phyloP scores from a whole-genome alignment of 2,113 vertebrate genomes.

The Nipponia nippon region DNA sequence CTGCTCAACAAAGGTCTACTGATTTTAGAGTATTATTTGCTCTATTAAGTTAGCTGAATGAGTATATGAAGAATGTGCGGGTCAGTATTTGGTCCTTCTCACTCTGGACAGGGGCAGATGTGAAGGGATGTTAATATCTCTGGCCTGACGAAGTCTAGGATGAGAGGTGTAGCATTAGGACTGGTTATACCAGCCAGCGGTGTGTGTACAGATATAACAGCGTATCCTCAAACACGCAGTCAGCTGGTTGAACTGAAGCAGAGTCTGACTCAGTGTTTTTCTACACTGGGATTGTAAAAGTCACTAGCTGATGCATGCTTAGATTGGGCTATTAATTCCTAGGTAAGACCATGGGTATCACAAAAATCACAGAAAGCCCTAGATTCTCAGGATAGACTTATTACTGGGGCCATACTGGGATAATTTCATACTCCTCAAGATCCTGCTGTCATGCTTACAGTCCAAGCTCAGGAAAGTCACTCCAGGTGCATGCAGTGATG shows the following conservation, averaged over 20 bases:
- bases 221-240: neutral
- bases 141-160: neutral
- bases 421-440: constrained; percentile 21
- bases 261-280: neutral
- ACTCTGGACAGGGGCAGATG: neutral
- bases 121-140: neutral
- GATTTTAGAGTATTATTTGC: neutral
- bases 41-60: neutral
- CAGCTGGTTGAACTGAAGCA: neutral
- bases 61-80: neutral
- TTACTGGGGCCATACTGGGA: neutral
- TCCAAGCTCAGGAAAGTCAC: neutral
- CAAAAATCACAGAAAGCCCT: neutral
- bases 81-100: neutral
- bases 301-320: neutral
- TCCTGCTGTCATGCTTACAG: constrained; percentile 53
- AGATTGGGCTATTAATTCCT: neutral
- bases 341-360: neutral
- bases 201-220: fast-evolving
- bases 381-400: neutral
- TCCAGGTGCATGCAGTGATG: neutral
- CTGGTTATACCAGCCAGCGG: neutral
- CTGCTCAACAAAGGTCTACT: neutral
- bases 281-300: neutral
- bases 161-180: neutral